Evolutionary conservation across 1,140 invertebrate species (phyloP).

Genomic region (Hyles euphorbiae): DNA sequence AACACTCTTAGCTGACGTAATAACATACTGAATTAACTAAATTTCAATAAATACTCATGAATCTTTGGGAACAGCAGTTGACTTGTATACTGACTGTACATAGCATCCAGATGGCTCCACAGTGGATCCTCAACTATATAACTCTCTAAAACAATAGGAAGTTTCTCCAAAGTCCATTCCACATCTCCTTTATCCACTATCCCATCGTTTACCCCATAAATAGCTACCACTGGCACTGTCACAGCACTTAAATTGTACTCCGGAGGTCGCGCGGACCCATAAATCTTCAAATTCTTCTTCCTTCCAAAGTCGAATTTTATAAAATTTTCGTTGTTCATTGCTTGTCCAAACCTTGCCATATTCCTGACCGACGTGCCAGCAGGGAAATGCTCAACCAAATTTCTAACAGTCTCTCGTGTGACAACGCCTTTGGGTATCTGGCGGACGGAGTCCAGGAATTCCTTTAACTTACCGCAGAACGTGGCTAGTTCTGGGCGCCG

Average conservation of each 20-base stretch:
- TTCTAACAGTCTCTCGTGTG: slow-evolving; percentile 25
- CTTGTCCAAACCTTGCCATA: slow-evolving; percentile 79
- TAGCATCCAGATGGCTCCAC: slow-evolving; percentile 54
- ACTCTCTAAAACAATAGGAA: slow-evolving; percentile 45
- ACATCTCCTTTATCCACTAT: slow-evolving; percentile 46
- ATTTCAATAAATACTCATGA: slow-evolving; percentile 39
- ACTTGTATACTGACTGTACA: slow-evolving; percentile 37
- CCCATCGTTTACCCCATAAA: slow-evolving; percentile 51
- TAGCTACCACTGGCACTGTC: slow-evolving; percentile 53
- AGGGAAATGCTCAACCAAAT: slow-evolving; percentile 79
- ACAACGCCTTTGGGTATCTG: slow-evolving; percentile 40
- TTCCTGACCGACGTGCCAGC: slow-evolving; percentile 84
- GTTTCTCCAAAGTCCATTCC: slow-evolving; percentile 34
- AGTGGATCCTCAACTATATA: slow-evolving; percentile 36
- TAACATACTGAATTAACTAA: background rate
- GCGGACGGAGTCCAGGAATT: slow-evolving; percentile 3
- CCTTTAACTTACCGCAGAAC: background rate
- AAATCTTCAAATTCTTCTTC: slow-evolving; percentile 64
- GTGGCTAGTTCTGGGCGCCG: slow-evolving; percentile 2
- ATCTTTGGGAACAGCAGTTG: slow-evolving; percentile 46
- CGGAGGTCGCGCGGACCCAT: slow-evolving; percentile 69
- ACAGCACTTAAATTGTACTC: slow-evolving; percentile 72
- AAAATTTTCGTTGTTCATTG: slow-evolving; percentile 52
- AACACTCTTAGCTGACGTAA: too few relatives aligned
- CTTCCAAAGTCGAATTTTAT: slow-evolving; percentile 75